phyloP scores from a whole-genome alignment of 1,140 invertebrate genomes.

The Cydia amplana region DNA sequence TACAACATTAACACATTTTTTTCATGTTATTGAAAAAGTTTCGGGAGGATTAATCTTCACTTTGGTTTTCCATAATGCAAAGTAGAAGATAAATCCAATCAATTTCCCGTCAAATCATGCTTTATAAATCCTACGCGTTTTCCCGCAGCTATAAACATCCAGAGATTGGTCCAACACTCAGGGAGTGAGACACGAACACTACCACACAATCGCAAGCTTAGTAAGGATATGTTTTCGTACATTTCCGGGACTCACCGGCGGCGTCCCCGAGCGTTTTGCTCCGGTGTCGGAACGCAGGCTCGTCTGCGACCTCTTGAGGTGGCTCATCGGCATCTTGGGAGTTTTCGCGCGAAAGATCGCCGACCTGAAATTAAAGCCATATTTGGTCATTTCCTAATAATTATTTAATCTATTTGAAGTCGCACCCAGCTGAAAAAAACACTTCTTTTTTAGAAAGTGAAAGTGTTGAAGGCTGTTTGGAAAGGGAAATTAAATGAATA shows the following conservation, averaged over 20 bases:
- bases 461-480: no score
- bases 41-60: neutral
- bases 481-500: no score
- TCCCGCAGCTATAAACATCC: neutral
- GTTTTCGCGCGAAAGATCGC: slow-evolving; percentile 83
- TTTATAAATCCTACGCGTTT: neutral
- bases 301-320: slow-evolving; percentile 75
- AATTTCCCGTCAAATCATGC: neutral
- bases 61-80: neutral
- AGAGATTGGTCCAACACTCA: slow-evolving; percentile 34
- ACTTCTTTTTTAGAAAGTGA: no score
- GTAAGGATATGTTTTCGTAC: neutral
- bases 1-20: neutral
- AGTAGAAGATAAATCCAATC: neutral
- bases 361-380: slow-evolving; percentile 77
- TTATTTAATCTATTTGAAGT: no score
- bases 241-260: slow-evolving; percentile 80
- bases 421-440: no score
- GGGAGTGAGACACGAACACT: neutral
- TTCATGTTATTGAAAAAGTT: neutral
- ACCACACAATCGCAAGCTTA: neutral
- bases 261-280: slow-evolving; percentile 94
- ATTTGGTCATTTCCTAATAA: slow-evolving; percentile 1
- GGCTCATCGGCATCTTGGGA: slow-evolving; percentile 80
- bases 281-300: slow-evolving; percentile 86